phyloP scores from a whole-genome alignment of 2,113 vertebrate species.

The Gymnocephalus cernua region DNA sequence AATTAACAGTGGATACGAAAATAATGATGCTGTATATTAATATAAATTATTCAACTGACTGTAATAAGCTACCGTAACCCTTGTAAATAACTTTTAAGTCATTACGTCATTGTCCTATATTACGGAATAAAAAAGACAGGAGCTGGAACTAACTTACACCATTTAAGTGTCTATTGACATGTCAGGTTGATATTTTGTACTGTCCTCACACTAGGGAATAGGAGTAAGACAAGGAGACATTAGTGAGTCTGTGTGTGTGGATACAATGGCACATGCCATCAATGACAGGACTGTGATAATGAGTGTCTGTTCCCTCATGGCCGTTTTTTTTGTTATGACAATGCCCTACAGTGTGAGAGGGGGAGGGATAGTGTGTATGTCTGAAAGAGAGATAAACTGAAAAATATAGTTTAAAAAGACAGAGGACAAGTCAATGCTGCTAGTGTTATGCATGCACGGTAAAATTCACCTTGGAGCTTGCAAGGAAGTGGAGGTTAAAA shows the following conservation, averaged over 20 bases:
- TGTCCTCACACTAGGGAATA: slow-evolving; percentile 38
- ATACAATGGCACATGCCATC: slow-evolving; percentile 77
- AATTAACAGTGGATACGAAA: neutral
- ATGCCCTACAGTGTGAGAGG: slow-evolving; percentile 41
- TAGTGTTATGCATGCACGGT: slow-evolving; percentile 80
- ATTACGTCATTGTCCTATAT: neutral
- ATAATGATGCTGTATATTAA: neutral
- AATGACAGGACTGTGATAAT: slow-evolving; percentile 83
- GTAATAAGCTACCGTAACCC: neutral
- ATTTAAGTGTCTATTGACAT: slow-evolving; percentile 52
- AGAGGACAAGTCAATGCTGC: slow-evolving; percentile 52
- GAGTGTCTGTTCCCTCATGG: slow-evolving; percentile 72
- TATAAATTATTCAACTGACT: neutral
- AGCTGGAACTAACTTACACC: slow-evolving; percentile 14
- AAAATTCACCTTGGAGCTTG: slow-evolving; percentile 82
- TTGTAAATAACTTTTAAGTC: slow-evolving; percentile 10
- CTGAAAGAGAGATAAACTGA: slow-evolving; percentile 40
- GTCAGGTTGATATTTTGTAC: slow-evolving; percentile 67
- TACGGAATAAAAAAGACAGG: neutral
- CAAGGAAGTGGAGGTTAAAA: slow-evolving; percentile 87
- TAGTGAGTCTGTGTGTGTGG: slow-evolving; percentile 38
- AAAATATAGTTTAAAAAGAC: slow-evolving; percentile 25
- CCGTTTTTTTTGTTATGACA: slow-evolving; percentile 32
- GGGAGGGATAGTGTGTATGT: slow-evolving; percentile 20
- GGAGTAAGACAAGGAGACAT: slow-evolving; percentile 53